Conservation (phyloP, 2,797 vertebrate genomes). For the Mus caroli region DNA sequence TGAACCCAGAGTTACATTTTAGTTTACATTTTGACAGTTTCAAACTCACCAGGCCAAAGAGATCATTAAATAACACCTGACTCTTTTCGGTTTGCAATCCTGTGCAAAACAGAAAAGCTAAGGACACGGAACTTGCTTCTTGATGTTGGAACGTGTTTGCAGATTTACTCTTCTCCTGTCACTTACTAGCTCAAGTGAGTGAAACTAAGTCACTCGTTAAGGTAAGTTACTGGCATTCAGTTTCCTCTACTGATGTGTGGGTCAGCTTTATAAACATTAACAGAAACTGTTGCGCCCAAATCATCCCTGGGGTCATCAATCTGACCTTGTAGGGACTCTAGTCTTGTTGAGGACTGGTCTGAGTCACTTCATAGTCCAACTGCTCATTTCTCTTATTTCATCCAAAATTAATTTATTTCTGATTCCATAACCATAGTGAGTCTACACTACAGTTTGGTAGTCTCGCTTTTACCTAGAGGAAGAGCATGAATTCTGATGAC, state of each 20-base stretch:
- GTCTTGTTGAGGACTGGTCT: no score
- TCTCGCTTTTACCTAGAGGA: not conserved
- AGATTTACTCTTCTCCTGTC: not conserved
- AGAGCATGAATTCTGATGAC: not conserved
- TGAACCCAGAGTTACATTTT: not conserved
- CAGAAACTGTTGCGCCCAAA: not conserved
- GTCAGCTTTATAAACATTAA: not conserved
- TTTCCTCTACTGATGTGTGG: not conserved
- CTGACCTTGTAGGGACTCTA: not conserved
- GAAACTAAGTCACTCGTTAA: not conserved
- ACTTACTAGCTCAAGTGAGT: not conserved
- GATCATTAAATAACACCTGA: not conserved
- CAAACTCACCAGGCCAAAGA: not conserved
- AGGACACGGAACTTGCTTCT: not conserved
- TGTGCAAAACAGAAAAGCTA: not conserved
- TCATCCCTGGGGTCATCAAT: not conserved
- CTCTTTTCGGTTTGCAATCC: constrained; percentile 5
- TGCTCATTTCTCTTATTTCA: not conserved
- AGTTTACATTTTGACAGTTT: not conserved
- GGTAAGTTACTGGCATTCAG: not conserved
- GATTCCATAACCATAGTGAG: not conserved
- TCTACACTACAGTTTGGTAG: not conserved
- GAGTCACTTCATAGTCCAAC: not conserved
- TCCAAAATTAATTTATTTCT: not conserved
- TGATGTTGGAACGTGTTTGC: not conserved